Base-by-base conservation (phyloP, 2,888 invertebrate species). In the Agapetus fuscipes region DNA sequence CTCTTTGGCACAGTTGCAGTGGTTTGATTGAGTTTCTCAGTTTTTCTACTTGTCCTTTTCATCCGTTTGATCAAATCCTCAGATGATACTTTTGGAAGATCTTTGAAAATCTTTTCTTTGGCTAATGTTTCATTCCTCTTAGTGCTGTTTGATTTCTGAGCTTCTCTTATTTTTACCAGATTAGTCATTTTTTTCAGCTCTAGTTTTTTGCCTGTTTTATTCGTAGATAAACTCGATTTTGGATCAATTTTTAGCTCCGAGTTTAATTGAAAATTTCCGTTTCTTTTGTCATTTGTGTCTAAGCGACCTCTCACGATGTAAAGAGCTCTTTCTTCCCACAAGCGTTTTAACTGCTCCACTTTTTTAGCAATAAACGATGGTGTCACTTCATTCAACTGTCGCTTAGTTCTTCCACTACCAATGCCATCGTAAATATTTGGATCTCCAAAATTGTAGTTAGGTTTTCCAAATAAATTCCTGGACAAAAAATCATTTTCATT, bases 31-130 rank as follows among this genome's bases (percentile, higher is more conserved):
- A 68, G 49, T 47, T 67, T 58, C 47, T 70, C 70, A 9, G 68
- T 66, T 52, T 70, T 70, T 40, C 70, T 62, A 49, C 68, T 70
- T 0, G 70, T 70, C 39, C 69, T 62, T 49, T 70, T 70, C 25
- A 69, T 66, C 30, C 67, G 59, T 50, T 43, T 48, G 13, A 48
- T 48, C 39, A 44, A 35, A 6, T 48, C 45, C 28, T 45, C 44
- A 16, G 27, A 29, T 3, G 38, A 38, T 10, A 48, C 30, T 25
- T 33, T 45, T 5, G 42, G 42, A 15, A 47, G 34, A 31, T 28
- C 34, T 33, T 39, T 41, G 17, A 45, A 45, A 20, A 17, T 29
- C 14, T 30, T 27, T 26, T 20, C 28, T 10, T 17, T 31, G 13
- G 14, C 12, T 11, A 14, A 17, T 16, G 7, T 28, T 12, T 31